These are phyloP conservation scores for Acridotheres tristis DNA, from an alignment of 2,797 vertebrate species.

Conservation along the genomic window DNA sequence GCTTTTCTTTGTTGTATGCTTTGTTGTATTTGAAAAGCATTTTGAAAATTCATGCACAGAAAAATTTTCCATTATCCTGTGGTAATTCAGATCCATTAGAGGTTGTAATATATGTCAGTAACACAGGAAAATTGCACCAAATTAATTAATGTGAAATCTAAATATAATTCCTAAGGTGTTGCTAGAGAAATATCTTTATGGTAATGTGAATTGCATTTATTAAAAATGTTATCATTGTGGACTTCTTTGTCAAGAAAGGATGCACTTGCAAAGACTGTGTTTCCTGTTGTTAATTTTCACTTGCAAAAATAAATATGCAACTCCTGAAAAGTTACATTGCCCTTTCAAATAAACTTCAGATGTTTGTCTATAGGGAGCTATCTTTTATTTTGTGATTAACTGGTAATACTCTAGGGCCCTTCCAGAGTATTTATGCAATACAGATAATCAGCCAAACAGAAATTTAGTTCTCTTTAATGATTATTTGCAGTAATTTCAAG, in stretches of 20 bases:
- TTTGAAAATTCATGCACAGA: not conserved
- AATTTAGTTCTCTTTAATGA: not conserved
- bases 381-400: not conserved
- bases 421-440: not conserved
- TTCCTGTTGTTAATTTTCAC: not conserved
- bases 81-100: conserved; percentile 4
- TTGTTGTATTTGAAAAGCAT: not conserved
- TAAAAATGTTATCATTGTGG: not conserved
- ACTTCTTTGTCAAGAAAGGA: not conserved
- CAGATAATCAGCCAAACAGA: not conserved
- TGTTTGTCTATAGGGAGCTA: not conserved
- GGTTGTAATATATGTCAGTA: not conserved
- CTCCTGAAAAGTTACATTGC: not conserved
- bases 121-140: not conserved
- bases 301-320: not conserved
- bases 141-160: conserved; percentile 22
- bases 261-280: not conserved
- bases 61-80: not conserved
- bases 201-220: not conserved
- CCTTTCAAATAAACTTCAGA: not conserved
- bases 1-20: not conserved
- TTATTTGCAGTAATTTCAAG: not conserved
- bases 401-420: not conserved
- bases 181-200: not conserved
- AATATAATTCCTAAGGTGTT: not conserved